Base-by-base conservation (phyloP, 2,888 invertebrate genomes). In the Eudemis profundana region DNA sequence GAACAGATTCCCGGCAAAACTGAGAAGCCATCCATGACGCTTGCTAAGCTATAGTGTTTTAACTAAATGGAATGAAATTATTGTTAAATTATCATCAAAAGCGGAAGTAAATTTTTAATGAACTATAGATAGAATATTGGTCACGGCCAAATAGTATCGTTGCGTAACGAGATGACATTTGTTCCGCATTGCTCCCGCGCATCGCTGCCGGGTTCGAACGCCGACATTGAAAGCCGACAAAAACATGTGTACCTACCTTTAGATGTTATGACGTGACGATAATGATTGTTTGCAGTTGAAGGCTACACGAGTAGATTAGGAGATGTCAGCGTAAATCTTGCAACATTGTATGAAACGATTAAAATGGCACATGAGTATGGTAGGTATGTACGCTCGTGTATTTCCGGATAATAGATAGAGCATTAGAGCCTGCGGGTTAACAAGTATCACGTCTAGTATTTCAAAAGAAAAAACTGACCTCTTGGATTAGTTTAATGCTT, bases 191-290 rank as follows among this genome's bases (percentile, higher is more conserved):
- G 71, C 66, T 71, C 71, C 68, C 71, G 73, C 78, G 81, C 82
- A 82, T 81, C 75, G 75, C 77, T 79, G 72, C 84, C 87, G 87
- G 86, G 89, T 89, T 89, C 89, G 84, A 75, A 66, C 75, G 74
- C 78, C 85, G 86, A 62, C 87, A 86, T 63, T 89, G 85, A 87
- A 81, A 79, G 74, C 70, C 75, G 53, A 69, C 66, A 79, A 78
- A 80, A 80, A 79, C 71, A 75, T 72, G 72, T 72, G 73, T 68
- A 73, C 70, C 54, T 60, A 63, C 69, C 71, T 70, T 72, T 36
- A 33, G 15, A 49, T 51, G 38, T 27, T 38, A 40, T 59, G 59
- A 60, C 46, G 38, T 40, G 27, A 60, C 29, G 44, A 59, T 64
- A 33, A 46, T 47, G 40, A 40, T 15, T 4, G 49, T 40, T 57